Base-by-base conservation (phyloP, 1,140 invertebrate genomes). In the Andrena cerasifolii region DNA sequence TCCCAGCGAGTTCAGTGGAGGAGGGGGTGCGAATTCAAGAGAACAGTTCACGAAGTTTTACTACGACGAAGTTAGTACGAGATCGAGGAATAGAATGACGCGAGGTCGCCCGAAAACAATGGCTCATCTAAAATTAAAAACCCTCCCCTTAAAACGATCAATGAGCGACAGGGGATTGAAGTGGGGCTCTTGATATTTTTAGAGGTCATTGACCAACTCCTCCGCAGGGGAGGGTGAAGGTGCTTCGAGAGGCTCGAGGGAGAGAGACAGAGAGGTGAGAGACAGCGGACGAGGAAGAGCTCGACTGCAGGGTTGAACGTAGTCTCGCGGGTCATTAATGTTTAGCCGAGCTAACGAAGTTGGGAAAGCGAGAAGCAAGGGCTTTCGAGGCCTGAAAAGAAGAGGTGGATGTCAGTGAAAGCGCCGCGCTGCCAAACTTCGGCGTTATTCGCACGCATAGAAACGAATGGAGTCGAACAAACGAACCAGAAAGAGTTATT, bases 271-370 rank as follows among this genome's bases (percentile, higher is more conserved):
- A 61, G 70, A 33, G 4, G 40, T 8, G 7, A 21, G 51, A 66
- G 53, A 43, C 56, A 54, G 45, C 56, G 61, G 67, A 70, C 24
- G 40, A 26, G 47, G 58, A 26, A 26, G 74, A 82, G 68, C 49
- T 79, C 71, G 67, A 54, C 70, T 78, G 73, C n/a, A 66, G 53
- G 59, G 62, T 78, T 76, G 68, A 82, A 87, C 84, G 77, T 86
- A 79, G 87, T 84, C 84, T 88, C 78, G 79, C 78, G 82, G 81
- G 79, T 89, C 86, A 88, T 87, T 90, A 89, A 87, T 85, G 78
- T 88, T 87, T 77, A 75, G 33, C 80, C 71, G 66, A 81, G 78
- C 79, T 88, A 86, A 89, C 82, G 81, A 87, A 87, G 79, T 86
- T 83, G 56, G 78, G 49, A 21, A 70, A 76, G 51, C 65, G 56